Percentiles rank a stretch among this genome's conserved stretches.
Evolutionary conservation across 2,888 invertebrate genomes (phyloP).

Genomic region (Pristionchus mayeri): DNA sequence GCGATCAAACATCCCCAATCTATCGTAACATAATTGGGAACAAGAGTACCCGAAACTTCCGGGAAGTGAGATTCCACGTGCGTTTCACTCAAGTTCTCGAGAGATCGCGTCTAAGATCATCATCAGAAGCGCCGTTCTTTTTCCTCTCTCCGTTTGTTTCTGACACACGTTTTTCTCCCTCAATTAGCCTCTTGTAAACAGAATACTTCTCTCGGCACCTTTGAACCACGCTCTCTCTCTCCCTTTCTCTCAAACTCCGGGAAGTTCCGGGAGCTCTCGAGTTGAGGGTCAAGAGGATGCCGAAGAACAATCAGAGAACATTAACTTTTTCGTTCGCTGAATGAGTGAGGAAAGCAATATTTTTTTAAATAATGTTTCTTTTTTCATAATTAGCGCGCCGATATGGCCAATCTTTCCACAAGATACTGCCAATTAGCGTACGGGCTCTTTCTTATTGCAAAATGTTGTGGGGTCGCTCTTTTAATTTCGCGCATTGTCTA

Average conservation of each 20-base stretch:
- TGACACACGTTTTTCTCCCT: neutral
- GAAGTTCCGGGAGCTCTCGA: slow-evolving; percentile 7
- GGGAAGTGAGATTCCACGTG: neutral
- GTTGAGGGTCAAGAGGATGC: neutral
- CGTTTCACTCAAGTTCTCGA: neutral
- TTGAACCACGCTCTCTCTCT: neutral
- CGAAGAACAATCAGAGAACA: neutral
- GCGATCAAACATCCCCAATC: no score
- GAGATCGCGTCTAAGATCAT: neutral
- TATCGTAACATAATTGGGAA: no score
- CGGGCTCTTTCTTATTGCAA: no score
- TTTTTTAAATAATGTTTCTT: no score
- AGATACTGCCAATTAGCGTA: no score
- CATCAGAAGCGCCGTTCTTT: neutral
- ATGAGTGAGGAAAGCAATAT: no score
- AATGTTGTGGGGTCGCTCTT: no score
- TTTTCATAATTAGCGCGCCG: no score
- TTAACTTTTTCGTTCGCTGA: neutral
- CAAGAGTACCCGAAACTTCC: no score
- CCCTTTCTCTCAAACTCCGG: neutral
- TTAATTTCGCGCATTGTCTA: no score
- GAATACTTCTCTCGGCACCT: slow-evolving; percentile 7
- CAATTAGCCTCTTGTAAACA: slow-evolving; percentile 10
- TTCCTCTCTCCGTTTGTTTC: neutral
- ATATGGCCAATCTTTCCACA: no score